Evolutionary conservation across 2,797 vertebrate species (phyloP).

Genomic region (Hippoglossus hippoglossus): DNA sequence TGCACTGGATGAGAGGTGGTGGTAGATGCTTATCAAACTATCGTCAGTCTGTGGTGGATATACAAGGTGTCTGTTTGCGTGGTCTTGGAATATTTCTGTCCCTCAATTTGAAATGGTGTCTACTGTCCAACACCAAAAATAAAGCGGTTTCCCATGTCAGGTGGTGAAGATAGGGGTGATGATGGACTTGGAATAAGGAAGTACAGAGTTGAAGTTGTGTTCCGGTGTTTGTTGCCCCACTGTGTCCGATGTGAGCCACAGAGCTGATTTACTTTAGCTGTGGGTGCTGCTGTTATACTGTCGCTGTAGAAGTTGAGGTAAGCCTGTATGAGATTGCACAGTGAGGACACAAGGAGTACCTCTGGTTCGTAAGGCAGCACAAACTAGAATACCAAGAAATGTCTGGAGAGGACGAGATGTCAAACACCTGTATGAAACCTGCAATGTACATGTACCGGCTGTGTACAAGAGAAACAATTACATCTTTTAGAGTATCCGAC

Average conservation of each 20-base stretch:
- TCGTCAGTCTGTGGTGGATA: conserved; percentile 74
- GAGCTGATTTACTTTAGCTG: conserved; percentile 59
- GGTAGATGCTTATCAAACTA: conserved; percentile 69
- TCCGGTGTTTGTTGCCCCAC: conserved; percentile 78
- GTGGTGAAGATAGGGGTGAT: conserved; percentile 67
- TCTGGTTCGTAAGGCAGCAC: conserved; percentile 64
- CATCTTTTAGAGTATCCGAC: conserved; percentile 13
- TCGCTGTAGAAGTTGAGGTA: conserved; percentile 64
- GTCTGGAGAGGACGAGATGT: conserved; percentile 7
- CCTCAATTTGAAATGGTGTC: conserved; percentile 65
- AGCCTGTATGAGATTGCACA: conserved; percentile 73
- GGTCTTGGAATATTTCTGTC: conserved; percentile 69
- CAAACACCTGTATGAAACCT: conserved; percentile 41
- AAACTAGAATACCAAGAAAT: conserved; percentile 29
- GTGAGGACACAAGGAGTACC: conserved; percentile 84
- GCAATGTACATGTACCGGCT: conserved; percentile 38
- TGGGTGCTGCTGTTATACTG: conserved; percentile 74
- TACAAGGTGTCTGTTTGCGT: conserved; percentile 74
- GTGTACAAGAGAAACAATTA: conserved; percentile 25
- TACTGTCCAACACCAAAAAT: conserved; percentile 65
- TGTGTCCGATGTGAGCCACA: conserved; percentile 79
- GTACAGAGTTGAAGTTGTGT: conserved; percentile 80
- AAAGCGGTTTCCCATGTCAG: conserved; percentile 72
- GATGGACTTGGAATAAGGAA: conserved; percentile 73
- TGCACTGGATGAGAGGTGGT: conserved; percentile 66